Evolutionary conservation across 2,888 invertebrate genomes (phyloP).

Genomic region (Fragum whitleyi): DNA sequence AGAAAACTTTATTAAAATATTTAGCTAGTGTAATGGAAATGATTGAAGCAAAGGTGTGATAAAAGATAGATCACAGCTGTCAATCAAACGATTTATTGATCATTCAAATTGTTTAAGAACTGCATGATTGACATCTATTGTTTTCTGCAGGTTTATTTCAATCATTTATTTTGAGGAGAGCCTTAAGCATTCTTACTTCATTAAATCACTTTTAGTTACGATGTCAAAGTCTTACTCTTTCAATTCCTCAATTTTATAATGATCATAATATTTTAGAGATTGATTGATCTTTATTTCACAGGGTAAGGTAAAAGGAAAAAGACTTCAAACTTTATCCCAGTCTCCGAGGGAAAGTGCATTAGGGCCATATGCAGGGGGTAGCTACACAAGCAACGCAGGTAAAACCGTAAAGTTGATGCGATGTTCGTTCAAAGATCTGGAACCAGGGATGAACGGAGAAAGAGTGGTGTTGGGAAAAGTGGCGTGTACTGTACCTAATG

Average conservation of each 20-base stretch:
- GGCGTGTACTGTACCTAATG: slow-evolving; percentile 91
- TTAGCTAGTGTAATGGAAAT: slow-evolving; percentile 89
- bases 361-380: slow-evolving; percentile 89
- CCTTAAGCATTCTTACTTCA: too few species aligned
- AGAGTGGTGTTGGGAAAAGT: slow-evolving; percentile 92
- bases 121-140: too few species aligned
- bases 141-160: too few species aligned
- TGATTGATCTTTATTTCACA: slow-evolving; percentile 64
- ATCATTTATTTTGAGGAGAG: too few species aligned
- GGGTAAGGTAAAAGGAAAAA: slow-evolving; percentile 91
- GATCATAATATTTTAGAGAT: too few species aligned
- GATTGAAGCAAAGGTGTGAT: slow-evolving; percentile 88
- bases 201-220: too few species aligned
- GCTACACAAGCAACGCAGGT: slow-evolving; percentile 86
- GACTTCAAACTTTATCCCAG: slow-evolving; percentile 89
- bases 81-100: too few species aligned
- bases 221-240: too few species aligned
- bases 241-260: too few species aligned
- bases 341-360: slow-evolving; percentile 87
- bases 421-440: slow-evolving; percentile 87
- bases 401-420: slow-evolving; percentile 87
- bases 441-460: slow-evolving; percentile 88
- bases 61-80: too few species aligned
- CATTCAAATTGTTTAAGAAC: too few species aligned
- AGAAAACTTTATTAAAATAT: slow-evolving; percentile 89